Base-by-base conservation (phyloP, 2,888 invertebrate genomes). In the Nomada flava region DNA sequence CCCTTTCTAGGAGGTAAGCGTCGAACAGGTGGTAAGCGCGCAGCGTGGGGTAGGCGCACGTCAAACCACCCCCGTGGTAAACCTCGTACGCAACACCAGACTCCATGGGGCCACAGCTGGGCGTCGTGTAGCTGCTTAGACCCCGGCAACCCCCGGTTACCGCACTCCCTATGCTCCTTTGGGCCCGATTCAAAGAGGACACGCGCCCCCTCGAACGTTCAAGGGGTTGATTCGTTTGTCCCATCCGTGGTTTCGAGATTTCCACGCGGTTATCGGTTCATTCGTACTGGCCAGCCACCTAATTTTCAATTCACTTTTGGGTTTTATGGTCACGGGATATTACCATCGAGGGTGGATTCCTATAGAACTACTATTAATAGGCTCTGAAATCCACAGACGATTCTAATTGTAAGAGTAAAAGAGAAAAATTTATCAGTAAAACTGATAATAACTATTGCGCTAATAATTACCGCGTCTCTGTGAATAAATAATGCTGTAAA, bases 21-120 rank as follows among this genome's bases (percentile, higher is more conserved):
- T 42, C 57, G 91, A 92, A 92, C 93, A 93, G 93, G 93, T 93
- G 92, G 93, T 87, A 91, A 89, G 91, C 92, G 92, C 88, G 80
- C 89, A 88, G 88, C 89, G 83, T 89, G 92, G 90, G 92, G 89
- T 88, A 87, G 86, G 90, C 90, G 90, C 92, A 91, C 91, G 92
- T 90, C 91, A 86, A 90, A 86, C 91, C 91, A 89, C 90, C 90
- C 91, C 91, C 91, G 90, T 91, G 86, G 87, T 86, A 86, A 88
- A 81, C 84, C 79, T 74, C 59, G 75, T 71, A 60, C 76, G 80
- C 88, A 74, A 83, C 79, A 81, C 79, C 84, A 84, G 83, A 82
- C 87, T 83, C 85, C 74, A 84, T 78, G 83, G 82, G 88, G 90
- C 76, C 92, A 91, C 92, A 93, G 92, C 92, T 93, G 92, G 92